These are phyloP conservation scores for Danio rerio DNA, from an alignment of 2,113 vertebrate species.

Conservation along the genomic window GRCz12tu NC_133194.1:28438001-28438500, in stretches of 20 bases:
- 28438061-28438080: neutral
- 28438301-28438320: neutral
- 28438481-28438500: too few relatives aligned
- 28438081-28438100: too few relatives aligned
- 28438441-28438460: too few relatives aligned
- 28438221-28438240: conserved; percentile 32
- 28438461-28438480: too few relatives aligned
- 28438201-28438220: neutral
- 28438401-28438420: too few relatives aligned
- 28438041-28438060: neutral
- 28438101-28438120: conserved; percentile 5
- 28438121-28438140: neutral
- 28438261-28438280: neutral
- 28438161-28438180: conserved; percentile 44
- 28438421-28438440: too few relatives aligned
- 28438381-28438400: neutral
- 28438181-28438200: conserved; percentile 68
- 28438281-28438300: neutral
- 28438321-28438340: neutral
- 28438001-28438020: neutral
- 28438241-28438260: conserved; percentile 52
- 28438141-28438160: neutral
- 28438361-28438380: neutral
- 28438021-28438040: neutral
- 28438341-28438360: too few relatives aligned